phyloP scores from a whole-genome alignment of 37 sponge, comb jelly and placozoan species.

The Axinella damicornis region DNA sequence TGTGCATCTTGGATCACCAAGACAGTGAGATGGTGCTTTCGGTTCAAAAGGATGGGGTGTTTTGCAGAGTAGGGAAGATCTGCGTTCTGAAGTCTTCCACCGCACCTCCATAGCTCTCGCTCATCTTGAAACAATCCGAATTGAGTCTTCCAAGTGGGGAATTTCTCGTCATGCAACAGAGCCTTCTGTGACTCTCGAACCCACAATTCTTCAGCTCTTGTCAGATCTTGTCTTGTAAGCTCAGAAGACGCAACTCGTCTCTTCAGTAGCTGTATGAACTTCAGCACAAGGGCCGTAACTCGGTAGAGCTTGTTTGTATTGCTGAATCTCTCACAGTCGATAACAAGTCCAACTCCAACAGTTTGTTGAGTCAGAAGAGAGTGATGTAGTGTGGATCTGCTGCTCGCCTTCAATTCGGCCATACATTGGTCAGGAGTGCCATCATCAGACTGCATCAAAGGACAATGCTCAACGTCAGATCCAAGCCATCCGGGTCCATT shows the following conservation, averaged over 20 bases:
- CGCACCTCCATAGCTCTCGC: constrained; percentile 15
- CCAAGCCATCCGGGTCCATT: constrained; percentile 19
- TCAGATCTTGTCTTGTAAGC: constrained; percentile 17
- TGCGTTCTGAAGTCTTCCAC: constrained; percentile 16
- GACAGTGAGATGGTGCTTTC: background rate
- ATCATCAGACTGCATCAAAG: too few relatives aligned
- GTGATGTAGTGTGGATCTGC: background rate
- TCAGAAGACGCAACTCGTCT: constrained; percentile 23
- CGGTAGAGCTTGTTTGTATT: constrained; percentile 27
- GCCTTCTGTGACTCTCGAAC: constrained; percentile 26
- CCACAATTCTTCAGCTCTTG: constrained; percentile 31
- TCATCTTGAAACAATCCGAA: constrained; percentile 33
- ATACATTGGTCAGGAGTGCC: constrained; percentile 19
- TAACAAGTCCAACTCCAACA: background rate
- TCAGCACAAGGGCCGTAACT: constrained; percentile 33
- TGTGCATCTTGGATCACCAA: constrained; percentile 25
- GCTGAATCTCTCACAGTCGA: constrained; percentile 36
- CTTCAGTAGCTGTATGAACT: constrained; percentile 25
- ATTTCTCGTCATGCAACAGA: constrained; percentile 14
- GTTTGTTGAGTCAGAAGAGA: constrained; percentile 1
- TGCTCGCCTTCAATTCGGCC: constrained; percentile 18
- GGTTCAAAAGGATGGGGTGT: background rate
- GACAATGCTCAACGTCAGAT: background rate
- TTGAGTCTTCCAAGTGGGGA: constrained; percentile 36
- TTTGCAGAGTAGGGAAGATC: constrained; percentile 8